Evolutionary conservation across 2,797 vertebrate species (phyloP), one percentile per base, ranked within the genome.

Genomic region (Neosalanx taihuensis): DNA sequence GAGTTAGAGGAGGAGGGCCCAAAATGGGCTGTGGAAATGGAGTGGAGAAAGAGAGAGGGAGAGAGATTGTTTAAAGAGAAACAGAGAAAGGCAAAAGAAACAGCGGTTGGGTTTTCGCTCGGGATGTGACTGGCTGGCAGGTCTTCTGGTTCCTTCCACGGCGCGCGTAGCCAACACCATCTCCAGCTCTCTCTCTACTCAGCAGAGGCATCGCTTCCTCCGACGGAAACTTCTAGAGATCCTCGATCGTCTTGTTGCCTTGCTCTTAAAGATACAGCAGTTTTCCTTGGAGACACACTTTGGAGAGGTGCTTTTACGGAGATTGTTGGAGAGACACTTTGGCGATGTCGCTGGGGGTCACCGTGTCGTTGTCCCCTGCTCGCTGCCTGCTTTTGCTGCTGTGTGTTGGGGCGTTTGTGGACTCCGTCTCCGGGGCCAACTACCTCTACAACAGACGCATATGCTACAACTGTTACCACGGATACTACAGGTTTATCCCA

Each of bases 401-500:
- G 35, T 68, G 76, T 63, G 37, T 89, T 7, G 86, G 85, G 62
- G 46, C 79, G 7, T 69, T 88, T 69, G 78, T 86, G 0, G 73
- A 68, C 86, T 77, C 90, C 75, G 82, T 84, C 12, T 78, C 81
- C 1, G 82, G 88, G 1, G 76, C 89, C 0, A 88, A 91, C 72
- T 89, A 92, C 75, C 91, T 73, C 76, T 93, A 93, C 79, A 85
- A 92, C 67, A 93, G 94, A 85, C 92, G 91, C 69, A 90, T 83
- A 84, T 98, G 96, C 86, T 93, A 93, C 75, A 94, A 87, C 5
- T 98, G 96, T 86, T 71, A 93, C 69, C 79, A 82, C 0, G 86
- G 90, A 6, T 88, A 93, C 76, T 84, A 86, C 30, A 86, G 90
- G 4, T 88, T 92, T 76, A 84, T 86, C 31, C 65, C 26, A 18